These are phyloP conservation scores for Camponotus fellah DNA, from an alignment of 2,888 invertebrate species.

Conservation along the genomic window DNA sequence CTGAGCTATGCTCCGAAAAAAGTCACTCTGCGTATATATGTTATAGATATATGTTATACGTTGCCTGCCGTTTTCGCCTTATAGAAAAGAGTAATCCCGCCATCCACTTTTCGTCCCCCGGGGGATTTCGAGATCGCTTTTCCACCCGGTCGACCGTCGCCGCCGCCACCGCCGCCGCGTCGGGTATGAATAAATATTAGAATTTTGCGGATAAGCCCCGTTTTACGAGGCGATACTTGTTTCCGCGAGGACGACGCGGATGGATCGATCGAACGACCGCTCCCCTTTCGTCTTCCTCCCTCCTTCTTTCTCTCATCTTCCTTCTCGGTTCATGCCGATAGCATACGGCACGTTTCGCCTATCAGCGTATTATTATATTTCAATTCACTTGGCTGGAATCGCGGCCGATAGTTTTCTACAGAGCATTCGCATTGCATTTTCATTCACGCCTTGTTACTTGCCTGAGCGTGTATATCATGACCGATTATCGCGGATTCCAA, in stretches of 20 bases:
- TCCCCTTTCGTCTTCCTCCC: slow-evolving; percentile 39
- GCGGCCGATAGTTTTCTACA: slow-evolving; percentile 56
- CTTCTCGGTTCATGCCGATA: slow-evolving; percentile 37
- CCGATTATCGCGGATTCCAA: not conserved
- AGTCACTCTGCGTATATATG: not conserved
- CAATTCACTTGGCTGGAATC: slow-evolving; percentile 61
- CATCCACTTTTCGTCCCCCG: slow-evolving; percentile 82
- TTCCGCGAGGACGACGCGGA: slow-evolving; percentile 74
- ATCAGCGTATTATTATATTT: slow-evolving; percentile 70
- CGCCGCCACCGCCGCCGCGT: slow-evolving; percentile 61
- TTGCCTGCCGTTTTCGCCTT: slow-evolving; percentile 68
- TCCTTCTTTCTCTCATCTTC: slow-evolving; percentile 33
- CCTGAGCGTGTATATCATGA: not conserved
- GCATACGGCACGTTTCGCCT: slow-evolving; percentile 54
- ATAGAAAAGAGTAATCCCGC: slow-evolving; percentile 82
- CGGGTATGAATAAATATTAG: slow-evolving; percentile 84
- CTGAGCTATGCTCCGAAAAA: not conserved
- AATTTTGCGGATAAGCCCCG: slow-evolving; percentile 83
- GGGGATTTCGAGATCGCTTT: slow-evolving; percentile 83
- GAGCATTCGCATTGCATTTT: slow-evolving; percentile 25
- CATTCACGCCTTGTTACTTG: slow-evolving; percentile 14
- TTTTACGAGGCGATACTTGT: slow-evolving; percentile 84
- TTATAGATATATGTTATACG: slow-evolving; percentile 52
- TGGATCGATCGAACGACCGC: slow-evolving; percentile 78
- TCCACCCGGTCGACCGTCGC: slow-evolving; percentile 80